Percentiles rank a stretch among this genome's conserved stretches.
Conservation (phyloP, 2,113 vertebrate genomes). For the Zosterops lateralis region DNA sequence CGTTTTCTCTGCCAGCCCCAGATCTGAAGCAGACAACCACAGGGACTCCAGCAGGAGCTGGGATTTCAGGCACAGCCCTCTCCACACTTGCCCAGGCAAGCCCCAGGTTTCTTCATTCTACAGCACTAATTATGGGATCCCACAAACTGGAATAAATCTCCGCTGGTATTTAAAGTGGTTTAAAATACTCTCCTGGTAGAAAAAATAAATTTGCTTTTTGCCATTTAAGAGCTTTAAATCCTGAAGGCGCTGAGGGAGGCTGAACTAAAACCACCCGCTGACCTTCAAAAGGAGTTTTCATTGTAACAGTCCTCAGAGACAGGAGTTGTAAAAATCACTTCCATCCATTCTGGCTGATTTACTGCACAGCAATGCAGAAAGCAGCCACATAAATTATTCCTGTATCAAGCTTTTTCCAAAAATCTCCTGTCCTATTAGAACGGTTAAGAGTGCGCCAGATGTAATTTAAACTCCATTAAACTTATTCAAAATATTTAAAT, state of each 20-base stretch:
- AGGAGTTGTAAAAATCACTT: slow-evolving; percentile 11
- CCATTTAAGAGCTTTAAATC: slow-evolving; percentile 40
- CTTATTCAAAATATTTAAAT: slow-evolving; percentile 27
- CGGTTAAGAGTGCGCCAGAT: not conserved
- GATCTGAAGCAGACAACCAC: fast-evolving
- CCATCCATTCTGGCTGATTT: slow-evolving; percentile 32
- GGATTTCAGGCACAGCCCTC: not conserved
- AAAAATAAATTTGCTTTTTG: not conserved
- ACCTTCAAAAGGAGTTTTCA: slow-evolving; percentile 28
- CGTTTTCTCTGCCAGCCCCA: not conserved
- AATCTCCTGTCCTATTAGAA: not conserved
- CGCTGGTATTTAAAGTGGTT: not conserved
- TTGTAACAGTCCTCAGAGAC: not conserved
- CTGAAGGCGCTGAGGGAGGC: not conserved
- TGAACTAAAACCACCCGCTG: slow-evolving; percentile 5
- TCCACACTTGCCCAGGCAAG: not conserved
- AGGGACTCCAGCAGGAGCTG: not conserved
- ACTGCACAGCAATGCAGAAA: slow-evolving; percentile 8
- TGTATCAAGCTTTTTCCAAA: not conserved
- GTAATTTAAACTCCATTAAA: slow-evolving; percentile 10
- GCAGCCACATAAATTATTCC: not conserved
- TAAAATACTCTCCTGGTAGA: not conserved
- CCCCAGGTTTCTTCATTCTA: not conserved
- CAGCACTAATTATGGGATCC: not conserved
- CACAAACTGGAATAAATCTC: not conserved